Conservation (phyloP, 2,888 invertebrate genomes). For the Acheta domesticus region DNA sequence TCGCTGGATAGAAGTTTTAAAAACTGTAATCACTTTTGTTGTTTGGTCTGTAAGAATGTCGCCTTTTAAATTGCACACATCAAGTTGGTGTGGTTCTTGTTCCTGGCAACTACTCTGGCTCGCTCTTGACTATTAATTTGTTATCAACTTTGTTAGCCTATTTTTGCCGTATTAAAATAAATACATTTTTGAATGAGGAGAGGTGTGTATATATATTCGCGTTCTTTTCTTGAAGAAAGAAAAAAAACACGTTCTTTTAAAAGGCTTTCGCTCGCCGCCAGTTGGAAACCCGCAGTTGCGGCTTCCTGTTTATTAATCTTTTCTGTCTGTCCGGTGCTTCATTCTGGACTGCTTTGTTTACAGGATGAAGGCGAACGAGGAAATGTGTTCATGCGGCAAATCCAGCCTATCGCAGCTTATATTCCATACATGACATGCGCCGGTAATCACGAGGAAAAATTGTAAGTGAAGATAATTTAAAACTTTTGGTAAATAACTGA, state of each 20-base stretch:
- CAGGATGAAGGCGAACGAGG: constrained; percentile 51
- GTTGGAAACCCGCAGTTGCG: too few relatives aligned
- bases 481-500: too few relatives aligned
- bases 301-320: too few relatives aligned
- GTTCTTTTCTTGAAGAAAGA: background rate
- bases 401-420: constrained; percentile 54
- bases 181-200: background rate
- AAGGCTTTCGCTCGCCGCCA: too few relatives aligned
- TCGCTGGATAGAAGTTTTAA: background rate
- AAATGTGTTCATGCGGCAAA: constrained; percentile 54
- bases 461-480: constrained; percentile 41
- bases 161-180: background rate
- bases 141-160: background rate
- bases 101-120: background rate
- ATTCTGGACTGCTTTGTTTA: background rate
- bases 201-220: background rate
- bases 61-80: background rate
- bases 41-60: background rate
- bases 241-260: too few relatives aligned
- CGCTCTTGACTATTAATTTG: background rate
- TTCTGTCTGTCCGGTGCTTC: too few relatives aligned
- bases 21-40: background rate
- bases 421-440: constrained; percentile 52
- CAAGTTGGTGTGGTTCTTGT: background rate
- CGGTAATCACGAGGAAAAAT: constrained; percentile 49